Evolutionary conservation across 2,113 vertebrate genomes (phyloP).

Genomic region (Tragelaphus scriptus): DNA sequence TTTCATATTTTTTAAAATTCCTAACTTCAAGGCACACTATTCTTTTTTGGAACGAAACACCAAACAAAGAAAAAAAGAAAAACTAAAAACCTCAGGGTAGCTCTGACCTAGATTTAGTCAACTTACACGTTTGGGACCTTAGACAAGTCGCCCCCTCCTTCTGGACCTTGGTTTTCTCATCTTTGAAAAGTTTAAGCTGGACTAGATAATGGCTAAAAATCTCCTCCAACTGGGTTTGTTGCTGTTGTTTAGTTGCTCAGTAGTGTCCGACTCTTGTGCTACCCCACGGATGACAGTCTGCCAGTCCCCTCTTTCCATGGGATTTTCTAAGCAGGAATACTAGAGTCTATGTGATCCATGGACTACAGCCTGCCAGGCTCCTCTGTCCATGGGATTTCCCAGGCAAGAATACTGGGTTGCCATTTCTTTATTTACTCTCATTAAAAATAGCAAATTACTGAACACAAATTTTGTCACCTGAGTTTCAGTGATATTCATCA

Average conservation of each 20-base stretch:
- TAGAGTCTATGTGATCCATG: neutral
- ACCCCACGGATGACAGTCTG: neutral
- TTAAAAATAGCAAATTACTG: neutral
- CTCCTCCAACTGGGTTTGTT: neutral
- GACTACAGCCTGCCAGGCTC: neutral
- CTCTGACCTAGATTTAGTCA: neutral
- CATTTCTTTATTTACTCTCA: neutral
- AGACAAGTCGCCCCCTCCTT: neutral
- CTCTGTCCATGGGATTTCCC: neutral
- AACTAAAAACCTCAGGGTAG: neutral
- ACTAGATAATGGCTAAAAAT: neutral
- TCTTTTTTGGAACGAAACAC: neutral
- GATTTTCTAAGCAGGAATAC: neutral
- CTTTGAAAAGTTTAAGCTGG: neutral
- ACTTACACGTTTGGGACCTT: neutral
- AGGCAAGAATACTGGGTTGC: neutral
- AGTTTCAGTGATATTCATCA: neutral
- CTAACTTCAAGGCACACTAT: neutral
- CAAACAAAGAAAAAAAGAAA: neutral
- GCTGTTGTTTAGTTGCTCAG: neutral
- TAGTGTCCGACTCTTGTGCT: neutral
- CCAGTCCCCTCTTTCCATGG: neutral
- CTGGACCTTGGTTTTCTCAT: neutral
- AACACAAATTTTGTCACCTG: neutral
- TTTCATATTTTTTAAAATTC: neutral